These are phyloP conservation scores for Bufotes viridis DNA, from an alignment of 2,797 vertebrate species.

Conservation along the genomic window DNA sequence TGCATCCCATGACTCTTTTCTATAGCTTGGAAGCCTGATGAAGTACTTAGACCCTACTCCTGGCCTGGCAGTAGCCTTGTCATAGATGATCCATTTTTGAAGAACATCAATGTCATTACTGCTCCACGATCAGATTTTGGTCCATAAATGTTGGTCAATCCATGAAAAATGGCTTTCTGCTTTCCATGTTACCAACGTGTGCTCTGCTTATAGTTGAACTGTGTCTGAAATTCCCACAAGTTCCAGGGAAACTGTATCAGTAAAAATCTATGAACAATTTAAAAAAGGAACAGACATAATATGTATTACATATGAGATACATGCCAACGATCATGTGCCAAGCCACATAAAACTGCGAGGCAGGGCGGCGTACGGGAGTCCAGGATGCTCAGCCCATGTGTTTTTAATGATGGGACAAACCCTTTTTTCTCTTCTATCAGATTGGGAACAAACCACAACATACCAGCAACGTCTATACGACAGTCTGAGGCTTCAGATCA, in stretches of 20 bases:
- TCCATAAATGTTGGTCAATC: not conserved
- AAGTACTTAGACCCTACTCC: not conserved
- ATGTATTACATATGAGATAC: not conserved
- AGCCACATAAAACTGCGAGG: slow-evolving; percentile 32
- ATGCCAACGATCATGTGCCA: slow-evolving; percentile 44
- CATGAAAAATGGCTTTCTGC: not conserved
- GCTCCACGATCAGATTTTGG: not conserved
- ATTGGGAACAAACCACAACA: slow-evolving; percentile 45
- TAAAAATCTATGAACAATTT: slow-evolving; percentile 36
- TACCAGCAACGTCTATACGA: slow-evolving; percentile 31
- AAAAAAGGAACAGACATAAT: slow-evolving; percentile 23
- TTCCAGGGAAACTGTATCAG: slow-evolving; percentile 3
- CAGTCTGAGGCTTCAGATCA: slow-evolving; percentile 35
- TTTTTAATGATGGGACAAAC: slow-evolving; percentile 61
- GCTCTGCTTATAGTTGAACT: not conserved
- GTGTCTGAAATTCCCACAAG: not conserved
- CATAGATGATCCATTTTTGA: no score
- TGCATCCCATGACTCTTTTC: no score
- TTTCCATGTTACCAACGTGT: not conserved
- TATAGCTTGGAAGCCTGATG: not conserved
- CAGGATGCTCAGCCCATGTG: slow-evolving; percentile 30
- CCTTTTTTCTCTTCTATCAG: slow-evolving; percentile 37
- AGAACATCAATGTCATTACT: no score
- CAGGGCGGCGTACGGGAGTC: slow-evolving; percentile 39
- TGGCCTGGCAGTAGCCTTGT: no score